Conservation (phyloP, 2,888 invertebrate genomes). For the Caradrina clavipalpis region DNA sequence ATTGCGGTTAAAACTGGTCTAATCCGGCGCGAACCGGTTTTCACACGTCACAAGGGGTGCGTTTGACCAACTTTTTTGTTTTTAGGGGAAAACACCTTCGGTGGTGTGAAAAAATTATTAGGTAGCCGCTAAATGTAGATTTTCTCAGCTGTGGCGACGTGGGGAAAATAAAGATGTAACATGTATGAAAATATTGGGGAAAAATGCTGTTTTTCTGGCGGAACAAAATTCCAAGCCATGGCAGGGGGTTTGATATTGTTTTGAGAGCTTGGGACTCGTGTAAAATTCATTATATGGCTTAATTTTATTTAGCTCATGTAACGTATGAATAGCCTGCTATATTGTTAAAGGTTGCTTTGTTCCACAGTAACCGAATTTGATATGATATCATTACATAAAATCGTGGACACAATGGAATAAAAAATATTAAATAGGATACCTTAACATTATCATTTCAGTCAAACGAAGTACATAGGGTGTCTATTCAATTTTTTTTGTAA, state of each 20-base stretch:
- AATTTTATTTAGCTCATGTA: not conserved
- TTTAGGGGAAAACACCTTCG: constrained; percentile 51
- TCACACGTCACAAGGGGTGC: constrained; percentile 58
- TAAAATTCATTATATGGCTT: not conserved
- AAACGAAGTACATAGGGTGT: no score
- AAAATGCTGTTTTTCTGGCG: constrained; percentile 32
- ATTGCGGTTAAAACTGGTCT: constrained; percentile 66
- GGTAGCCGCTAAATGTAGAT: constrained; percentile 60
- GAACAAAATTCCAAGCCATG: constrained; percentile 16
- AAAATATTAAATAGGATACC: no score
- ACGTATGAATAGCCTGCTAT: not conserved
- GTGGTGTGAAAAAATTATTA: constrained; percentile 58
- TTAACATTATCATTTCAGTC: no score
- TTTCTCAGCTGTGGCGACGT: constrained; percentile 52
- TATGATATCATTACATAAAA: not conserved
- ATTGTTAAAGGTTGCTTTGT: not conserved
- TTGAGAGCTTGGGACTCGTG: constrained; percentile 3
- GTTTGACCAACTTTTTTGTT: constrained; percentile 57
- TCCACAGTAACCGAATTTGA: not conserved
- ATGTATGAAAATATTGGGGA: constrained; percentile 53
- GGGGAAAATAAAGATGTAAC: constrained; percentile 56
- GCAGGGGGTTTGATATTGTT: constrained; percentile 21
- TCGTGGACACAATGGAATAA: no score
- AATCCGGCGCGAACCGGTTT: constrained; percentile 66
- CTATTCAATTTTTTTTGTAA: no score